A percentile compares a stretch with the other conserved stretches of the same genome.
Evolutionary conservation across 2,113 vertebrate species (phyloP).

Genomic region (Peromyscus californicus): DNA sequence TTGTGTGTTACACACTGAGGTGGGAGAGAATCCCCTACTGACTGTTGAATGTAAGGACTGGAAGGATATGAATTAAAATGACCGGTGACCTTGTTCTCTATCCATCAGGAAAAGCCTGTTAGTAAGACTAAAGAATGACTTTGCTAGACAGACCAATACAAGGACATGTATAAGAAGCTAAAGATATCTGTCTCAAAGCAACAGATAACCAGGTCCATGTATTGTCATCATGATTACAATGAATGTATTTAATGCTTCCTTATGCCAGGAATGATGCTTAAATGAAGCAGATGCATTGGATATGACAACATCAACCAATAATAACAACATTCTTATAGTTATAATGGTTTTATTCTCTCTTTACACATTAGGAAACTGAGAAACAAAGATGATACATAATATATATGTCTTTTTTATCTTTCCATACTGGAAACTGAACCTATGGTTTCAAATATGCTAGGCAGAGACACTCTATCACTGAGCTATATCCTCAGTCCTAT

Average conservation of each 20-base stretch:
- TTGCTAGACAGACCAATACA: background rate
- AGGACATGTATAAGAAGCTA: background rate
- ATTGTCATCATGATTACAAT: background rate
- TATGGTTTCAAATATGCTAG: background rate
- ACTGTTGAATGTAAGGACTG: background rate
- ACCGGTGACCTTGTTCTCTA: background rate
- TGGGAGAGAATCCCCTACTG: background rate
- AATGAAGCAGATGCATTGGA: background rate
- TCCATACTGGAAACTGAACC: background rate
- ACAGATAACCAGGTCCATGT: background rate
- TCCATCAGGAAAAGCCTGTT: background rate
- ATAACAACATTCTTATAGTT: background rate
- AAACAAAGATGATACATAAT: background rate
- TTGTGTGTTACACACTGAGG: background rate
- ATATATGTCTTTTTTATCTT: background rate
- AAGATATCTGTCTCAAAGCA: background rate
- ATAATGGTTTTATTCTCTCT: background rate
- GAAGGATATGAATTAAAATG: conserved; percentile 5
- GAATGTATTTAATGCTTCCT: background rate
- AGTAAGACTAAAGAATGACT: background rate
- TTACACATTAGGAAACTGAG: background rate
- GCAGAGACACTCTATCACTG: no score
- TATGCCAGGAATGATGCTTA: background rate
- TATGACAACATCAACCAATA: background rate
- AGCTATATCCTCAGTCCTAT: background rate